Evolutionary conservation across 1,140 invertebrate genomes (phyloP).

Genomic region (Cepaea nemoralis): DNA sequence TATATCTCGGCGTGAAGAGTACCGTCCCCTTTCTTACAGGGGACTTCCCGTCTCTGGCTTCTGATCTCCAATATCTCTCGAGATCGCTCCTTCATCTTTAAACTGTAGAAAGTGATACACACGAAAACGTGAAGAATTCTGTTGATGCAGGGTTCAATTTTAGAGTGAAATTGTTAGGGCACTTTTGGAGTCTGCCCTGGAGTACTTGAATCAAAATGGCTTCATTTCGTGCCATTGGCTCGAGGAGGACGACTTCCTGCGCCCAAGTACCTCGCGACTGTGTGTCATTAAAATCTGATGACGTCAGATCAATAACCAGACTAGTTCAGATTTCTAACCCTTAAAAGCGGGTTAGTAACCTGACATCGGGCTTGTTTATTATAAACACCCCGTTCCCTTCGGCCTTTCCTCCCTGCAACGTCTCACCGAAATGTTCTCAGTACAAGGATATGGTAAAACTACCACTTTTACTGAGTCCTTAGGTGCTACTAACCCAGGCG

Average conservation of each 20-base stretch:
- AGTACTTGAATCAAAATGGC: constrained; percentile 3
- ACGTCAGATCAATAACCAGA: constrained; percentile 13
- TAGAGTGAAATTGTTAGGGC: neutral
- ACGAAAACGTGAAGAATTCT: constrained; percentile 3
- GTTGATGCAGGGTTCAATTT: neutral
- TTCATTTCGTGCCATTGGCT: neutral
- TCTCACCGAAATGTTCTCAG: neutral
- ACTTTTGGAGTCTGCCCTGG: neutral
- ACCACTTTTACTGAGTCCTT: neutral
- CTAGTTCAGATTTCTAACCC: constrained; percentile 1
- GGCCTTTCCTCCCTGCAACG: neutral
- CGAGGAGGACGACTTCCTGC: neutral
- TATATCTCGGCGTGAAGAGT: no score
- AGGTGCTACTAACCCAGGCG: neutral
- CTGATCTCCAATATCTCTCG: neutral
- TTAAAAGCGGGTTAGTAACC: neutral
- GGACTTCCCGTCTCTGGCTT: neutral
- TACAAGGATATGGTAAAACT: neutral
- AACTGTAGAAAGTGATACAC: neutral
- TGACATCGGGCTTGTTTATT: no score
- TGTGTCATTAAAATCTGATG: neutral
- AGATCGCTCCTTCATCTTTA: neutral
- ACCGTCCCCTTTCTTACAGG: no score
- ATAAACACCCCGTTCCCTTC: neutral
- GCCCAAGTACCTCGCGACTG: neutral